A percentile compares a stretch with the other conserved stretches of the same genome.
phyloP scores from a whole-genome alignment of 1,140 invertebrate genomes.

The Coptotermes formosanus region DNA sequence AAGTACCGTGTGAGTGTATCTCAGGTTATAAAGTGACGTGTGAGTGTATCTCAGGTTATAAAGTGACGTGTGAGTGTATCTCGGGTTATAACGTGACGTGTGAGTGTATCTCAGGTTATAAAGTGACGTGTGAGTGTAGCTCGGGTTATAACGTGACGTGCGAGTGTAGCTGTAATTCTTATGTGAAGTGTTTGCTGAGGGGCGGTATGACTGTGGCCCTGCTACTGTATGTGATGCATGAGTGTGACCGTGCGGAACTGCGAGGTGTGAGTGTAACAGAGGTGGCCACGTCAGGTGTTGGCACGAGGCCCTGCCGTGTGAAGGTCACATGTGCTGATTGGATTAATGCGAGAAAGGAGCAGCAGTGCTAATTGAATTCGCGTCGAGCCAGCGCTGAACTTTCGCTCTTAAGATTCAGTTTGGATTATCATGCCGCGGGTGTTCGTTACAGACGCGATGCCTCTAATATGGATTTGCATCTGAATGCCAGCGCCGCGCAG shows the following conservation, averaged over 20 bases:
- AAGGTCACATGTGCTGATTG: conserved; percentile 10
- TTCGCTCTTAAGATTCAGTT: conserved; percentile 5
- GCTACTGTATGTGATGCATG: no score
- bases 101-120: no score
- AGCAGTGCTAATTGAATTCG: conserved; percentile 7
- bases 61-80: no score
- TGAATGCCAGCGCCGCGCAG: not conserved
- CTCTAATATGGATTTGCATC: conserved; percentile 6
- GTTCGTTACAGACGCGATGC: not conserved
- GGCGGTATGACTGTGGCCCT: no score
- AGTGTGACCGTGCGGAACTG: not conserved
- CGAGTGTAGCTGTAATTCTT: no score
- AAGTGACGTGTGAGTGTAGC: no score
- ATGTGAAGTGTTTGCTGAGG: no score
- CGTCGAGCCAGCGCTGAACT: conserved; percentile 2
- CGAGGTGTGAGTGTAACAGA: not conserved
- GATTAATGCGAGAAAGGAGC: not conserved
- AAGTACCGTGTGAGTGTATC: no score
- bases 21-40: no score
- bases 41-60: no score
- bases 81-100: no score
- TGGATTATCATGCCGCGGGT: not conserved
- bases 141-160: no score
- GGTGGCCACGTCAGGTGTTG: not conserved
- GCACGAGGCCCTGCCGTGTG: not conserved